phyloP scores from a whole-genome alignment of 2,888 invertebrate genomes.

The Ephialtes manifestator region DNA sequence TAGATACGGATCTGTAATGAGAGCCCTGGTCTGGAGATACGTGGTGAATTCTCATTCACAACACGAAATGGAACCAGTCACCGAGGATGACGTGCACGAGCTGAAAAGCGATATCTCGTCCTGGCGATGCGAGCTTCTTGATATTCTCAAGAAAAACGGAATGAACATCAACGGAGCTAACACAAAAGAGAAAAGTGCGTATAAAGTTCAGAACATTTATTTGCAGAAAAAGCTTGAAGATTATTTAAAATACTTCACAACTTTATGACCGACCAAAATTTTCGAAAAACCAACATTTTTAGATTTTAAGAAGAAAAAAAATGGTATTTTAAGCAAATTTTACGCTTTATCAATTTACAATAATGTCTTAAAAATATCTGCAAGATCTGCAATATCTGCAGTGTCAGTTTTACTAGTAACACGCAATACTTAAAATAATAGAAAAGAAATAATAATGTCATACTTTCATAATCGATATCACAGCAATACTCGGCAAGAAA shows the following conservation, averaged over 20 bases:
- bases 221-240: neutral
- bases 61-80: slow-evolving; percentile 94
- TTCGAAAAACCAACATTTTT: neutral
- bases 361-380: too few relatives aligned
- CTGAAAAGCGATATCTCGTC: slow-evolving; percentile 97
- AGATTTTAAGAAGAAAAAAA: neutral
- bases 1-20: slow-evolving; percentile 93
- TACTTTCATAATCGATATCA: neutral
- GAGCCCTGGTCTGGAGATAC: slow-evolving; percentile 96
- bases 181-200: slow-evolving; percentile 91
- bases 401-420: neutral
- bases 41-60: slow-evolving; percentile 95
- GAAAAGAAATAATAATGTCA: neutral
- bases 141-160: slow-evolving; percentile 95
- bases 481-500: slow-evolving; percentile 91
- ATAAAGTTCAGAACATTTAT: neutral
- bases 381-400: neutral
- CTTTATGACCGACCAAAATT: neutral
- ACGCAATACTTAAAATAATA: neutral
- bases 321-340: too few relatives aligned
- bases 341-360: too few relatives aligned
- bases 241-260: neutral
- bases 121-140: slow-evolving; percentile 96
- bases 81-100: slow-evolving; percentile 97
- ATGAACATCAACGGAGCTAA: slow-evolving; percentile 93